Conservation (phyloP, 2,888 invertebrate genomes). For the Malachius bipustulatus region DNA sequence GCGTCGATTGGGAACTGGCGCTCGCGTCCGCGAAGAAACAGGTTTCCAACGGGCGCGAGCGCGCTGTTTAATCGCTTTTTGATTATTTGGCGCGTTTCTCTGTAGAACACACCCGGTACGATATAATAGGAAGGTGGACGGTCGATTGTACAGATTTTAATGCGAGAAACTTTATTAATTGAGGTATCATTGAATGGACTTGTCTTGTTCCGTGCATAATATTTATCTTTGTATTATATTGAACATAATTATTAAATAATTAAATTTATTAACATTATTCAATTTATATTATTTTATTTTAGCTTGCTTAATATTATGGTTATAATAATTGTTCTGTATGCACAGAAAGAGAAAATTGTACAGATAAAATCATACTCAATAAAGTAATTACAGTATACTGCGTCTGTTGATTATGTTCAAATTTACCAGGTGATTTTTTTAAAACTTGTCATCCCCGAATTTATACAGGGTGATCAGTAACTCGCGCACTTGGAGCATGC, state of each 20-base stretch:
- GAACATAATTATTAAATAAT: conserved; percentile 29
- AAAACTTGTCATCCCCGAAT: too few species aligned
- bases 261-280: conserved; percentile 26
- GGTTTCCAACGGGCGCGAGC: too few species aligned
- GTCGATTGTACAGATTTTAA: conserved; percentile 38
- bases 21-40: too few species aligned
- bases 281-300: conserved; percentile 32
- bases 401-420: too few species aligned
- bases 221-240: conserved; percentile 34
- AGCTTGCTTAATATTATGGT: conserved; percentile 34
- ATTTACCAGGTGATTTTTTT: too few species aligned
- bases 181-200: conserved; percentile 27
- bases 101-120: too few species aligned
- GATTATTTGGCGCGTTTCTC: too few species aligned
- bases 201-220: conserved; percentile 25
- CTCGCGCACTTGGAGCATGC: too few species aligned
- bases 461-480: too few species aligned
- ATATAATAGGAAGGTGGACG: too few species aligned
- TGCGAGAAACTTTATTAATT: conserved; percentile 25
- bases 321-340: conserved; percentile 34
- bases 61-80: too few species aligned
- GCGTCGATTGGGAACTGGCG: too few species aligned
- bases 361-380: conserved; percentile 37
- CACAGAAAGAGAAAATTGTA: conserved; percentile 35
- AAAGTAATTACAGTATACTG: conserved; percentile 28